Evolutionary conservation across 2,888 invertebrate species (phyloP).

Genomic region (Dynastes hyllus): DNA sequence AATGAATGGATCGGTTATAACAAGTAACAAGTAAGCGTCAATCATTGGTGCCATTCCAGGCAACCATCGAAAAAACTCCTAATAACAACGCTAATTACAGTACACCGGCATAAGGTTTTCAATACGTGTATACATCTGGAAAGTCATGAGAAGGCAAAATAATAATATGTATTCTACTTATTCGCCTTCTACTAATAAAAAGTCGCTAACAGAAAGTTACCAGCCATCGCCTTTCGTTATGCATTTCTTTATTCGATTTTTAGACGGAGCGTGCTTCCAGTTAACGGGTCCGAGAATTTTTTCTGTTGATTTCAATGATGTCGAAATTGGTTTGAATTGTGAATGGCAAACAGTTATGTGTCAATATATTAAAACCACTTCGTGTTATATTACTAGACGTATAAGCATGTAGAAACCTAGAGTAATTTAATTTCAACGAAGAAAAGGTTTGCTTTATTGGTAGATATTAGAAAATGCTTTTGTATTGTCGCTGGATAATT

Average conservation of each 20-base stretch:
- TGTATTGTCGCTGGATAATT: conserved; percentile 8
- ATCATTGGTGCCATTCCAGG: conserved; percentile 6
- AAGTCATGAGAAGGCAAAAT: conserved; percentile 28
- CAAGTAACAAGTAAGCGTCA: conserved; percentile 24
- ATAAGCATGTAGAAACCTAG: conserved; percentile 8
- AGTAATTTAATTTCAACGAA: conserved; percentile 9
- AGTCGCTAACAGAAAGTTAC: conserved; percentile 20
- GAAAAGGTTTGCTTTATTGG: conserved; percentile 15
- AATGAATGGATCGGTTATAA: conserved; percentile 29
- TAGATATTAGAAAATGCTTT: conserved; percentile 9
- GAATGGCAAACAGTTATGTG: conserved; percentile 30
- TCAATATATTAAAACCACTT: conserved; percentile 17
- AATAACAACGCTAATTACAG: conserved; percentile 38
- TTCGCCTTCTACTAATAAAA: conserved; percentile 9
- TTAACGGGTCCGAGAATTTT: conserved; percentile 30
- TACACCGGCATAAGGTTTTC: not conserved
- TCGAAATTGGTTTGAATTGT: conserved; percentile 39
- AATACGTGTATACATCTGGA: not conserved
- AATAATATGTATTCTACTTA: conserved; percentile 12
- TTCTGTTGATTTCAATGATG: conserved; percentile 18
- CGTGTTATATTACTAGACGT: conserved; percentile 2
- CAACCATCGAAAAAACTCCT: conserved; percentile 2
- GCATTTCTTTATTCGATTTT: conserved; percentile 27
- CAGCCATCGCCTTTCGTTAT: conserved; percentile 30
- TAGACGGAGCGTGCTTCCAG: conserved; percentile 22